Evolutionary conservation across 2,888 invertebrate species (phyloP).

Genomic region (Galerucella pusilla): DNA sequence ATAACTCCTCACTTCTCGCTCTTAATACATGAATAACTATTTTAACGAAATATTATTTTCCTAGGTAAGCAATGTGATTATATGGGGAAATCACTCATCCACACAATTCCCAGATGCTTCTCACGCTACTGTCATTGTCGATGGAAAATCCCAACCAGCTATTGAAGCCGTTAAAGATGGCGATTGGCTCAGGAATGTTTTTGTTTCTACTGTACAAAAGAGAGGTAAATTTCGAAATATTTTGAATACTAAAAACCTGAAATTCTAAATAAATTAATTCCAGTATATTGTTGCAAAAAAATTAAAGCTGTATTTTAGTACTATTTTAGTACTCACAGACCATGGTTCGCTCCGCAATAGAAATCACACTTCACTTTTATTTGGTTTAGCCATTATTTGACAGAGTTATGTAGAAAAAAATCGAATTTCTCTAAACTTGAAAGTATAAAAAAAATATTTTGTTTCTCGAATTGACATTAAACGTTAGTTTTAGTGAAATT

Average conservation of each 20-base stretch:
- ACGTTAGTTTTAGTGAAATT: no score
- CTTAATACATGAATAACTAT: no score
- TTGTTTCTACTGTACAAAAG: slow-evolving; percentile 94
- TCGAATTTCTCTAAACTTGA: no score
- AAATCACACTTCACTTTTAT: no score
- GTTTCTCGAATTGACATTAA: no score
- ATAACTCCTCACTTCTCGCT: no score
- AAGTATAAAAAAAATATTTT: no score
- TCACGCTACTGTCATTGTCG: slow-evolving; percentile 72
- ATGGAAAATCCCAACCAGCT: slow-evolving; percentile 71
- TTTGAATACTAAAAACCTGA: not conserved
- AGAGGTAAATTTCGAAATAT: slow-evolving; percentile 68
- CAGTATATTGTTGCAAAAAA: not conserved
- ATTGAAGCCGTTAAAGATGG: slow-evolving; percentile 83
- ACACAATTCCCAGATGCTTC: slow-evolving; percentile 97
- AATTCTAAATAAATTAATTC: not conserved
- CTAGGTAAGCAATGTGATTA: slow-evolving; percentile 81
- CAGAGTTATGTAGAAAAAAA: no score
- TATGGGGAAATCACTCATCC: slow-evolving; percentile 99
- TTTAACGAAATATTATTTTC: slow-evolving; percentile 12
- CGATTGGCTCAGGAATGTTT: slow-evolving; percentile 81
- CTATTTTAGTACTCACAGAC: no score
- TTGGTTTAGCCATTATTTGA: no score
- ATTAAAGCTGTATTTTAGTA: no score
- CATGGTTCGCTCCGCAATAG: no score